These are phyloP conservation scores for Adela reaumurella DNA, from an alignment of 2,888 invertebrate species.

Conservation along the genomic window DNA sequence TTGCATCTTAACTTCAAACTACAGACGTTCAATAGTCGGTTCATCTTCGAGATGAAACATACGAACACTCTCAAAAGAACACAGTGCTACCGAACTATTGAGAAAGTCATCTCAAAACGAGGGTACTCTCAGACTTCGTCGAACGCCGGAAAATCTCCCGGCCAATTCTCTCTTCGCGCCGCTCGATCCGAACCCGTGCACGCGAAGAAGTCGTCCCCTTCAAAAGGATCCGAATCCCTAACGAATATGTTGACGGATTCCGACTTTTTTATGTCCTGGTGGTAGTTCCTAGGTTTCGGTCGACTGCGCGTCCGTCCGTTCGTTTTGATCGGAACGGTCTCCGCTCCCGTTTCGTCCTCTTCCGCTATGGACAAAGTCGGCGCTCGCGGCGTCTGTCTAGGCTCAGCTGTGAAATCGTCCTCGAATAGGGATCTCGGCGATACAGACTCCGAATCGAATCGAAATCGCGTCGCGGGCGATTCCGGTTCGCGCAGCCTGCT, in stretches of 20 bases:
- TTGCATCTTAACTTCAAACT: no score
- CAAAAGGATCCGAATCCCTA: conserved; percentile 83
- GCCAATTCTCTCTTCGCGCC: conserved; percentile 47
- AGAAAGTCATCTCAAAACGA: no score
- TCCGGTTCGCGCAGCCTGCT: conserved; percentile 30
- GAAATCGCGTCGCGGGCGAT: conserved; percentile 33
- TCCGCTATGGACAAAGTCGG: conserved; percentile 47
- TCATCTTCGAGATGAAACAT: no score
- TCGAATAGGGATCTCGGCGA: conserved; percentile 54
- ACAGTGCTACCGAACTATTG: no score
- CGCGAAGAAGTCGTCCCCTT: conserved; percentile 83
- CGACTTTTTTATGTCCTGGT: conserved; percentile 75
- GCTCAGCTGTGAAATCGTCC: conserved; percentile 62
- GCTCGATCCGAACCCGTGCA: conserved; percentile 46
- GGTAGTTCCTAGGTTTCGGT: conserved; percentile 16
- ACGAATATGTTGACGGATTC: conserved; percentile 89
- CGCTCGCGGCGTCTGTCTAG: conserved; percentile 30
- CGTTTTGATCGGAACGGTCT: conserved; percentile 9
- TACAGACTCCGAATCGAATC: conserved; percentile 43
- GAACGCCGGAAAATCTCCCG: conserved; percentile 45
- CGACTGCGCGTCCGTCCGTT: conserved; percentile 10
- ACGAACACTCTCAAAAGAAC: no score
- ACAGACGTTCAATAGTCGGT: no score
- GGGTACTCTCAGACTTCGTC: conserved; percentile 30
- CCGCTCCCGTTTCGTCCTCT: conserved; percentile 27